Base-by-base conservation (phyloP, 2,113 vertebrate species). In the Girardinichthys multiradiatus region DNA sequence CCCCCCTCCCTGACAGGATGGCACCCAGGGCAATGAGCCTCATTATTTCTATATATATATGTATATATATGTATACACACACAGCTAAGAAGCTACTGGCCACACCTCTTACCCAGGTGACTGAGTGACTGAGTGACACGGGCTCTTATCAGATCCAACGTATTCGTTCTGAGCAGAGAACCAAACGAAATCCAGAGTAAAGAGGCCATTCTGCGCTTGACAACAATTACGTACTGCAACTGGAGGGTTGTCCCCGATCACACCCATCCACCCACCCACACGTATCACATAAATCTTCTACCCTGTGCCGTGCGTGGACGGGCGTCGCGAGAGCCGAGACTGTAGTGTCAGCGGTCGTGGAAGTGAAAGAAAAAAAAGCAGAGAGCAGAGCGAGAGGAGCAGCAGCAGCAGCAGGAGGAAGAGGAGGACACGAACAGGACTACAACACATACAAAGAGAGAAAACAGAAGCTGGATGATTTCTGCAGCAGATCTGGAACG, bases 231-330 rank as follows among this genome's bases (percentile, higher is more conserved):
- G 51, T 75, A 1, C 70, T 68, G 33, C n/a, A 58, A 19, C 31
- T 29, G 30, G 57, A 62, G 57, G 45, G 57, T 68, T 68, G 57
- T 62, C 57, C 68, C 54, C 31, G 39, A 33, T 39, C 61, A 45
- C 64, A 42, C 62, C 70, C 76, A 21, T 14, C 26, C 45, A 35
- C 61, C 64, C 57, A 17, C 64, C 66, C 58, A 63, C 30, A n/a
- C 64, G 4, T 54, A 37, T 62, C 69, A 9, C 24, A n/a, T 15
- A n/a, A 57, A 74, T 80, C 77, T 74, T 77, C 81, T 82, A 84
- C 74, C 84, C 83, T 29, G 48, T 48, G 33, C 42, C 31, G 27
- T 0, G 24, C 80, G 86, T 85, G 83, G 70, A 86, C 87, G 90
- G 89, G 91, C 88, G 57, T 35, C 9, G 83, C 87, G 73, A 45